Conservation (phyloP, 2,113 vertebrate genomes). For the Festucalex cinctus region DNA sequence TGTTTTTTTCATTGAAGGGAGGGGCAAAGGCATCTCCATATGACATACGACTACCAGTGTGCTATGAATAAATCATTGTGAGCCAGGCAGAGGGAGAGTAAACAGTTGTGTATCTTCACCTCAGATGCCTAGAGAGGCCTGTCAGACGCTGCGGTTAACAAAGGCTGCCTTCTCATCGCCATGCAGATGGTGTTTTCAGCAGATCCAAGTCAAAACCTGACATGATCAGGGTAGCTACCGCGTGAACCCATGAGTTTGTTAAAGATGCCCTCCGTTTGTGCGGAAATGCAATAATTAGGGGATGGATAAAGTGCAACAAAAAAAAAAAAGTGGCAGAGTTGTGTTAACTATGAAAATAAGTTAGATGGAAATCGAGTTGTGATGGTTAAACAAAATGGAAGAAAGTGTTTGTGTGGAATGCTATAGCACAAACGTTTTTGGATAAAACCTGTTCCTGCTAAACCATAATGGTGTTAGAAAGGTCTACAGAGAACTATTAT, state of each 20-base stretch:
- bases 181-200: slow-evolving; percentile 49
- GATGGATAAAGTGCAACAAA: too few relatives aligned
- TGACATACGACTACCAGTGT: slow-evolving; percentile 65
- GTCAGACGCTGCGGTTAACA: slow-evolving; percentile 67
- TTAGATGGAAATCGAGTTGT: too few relatives aligned
- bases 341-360: background rate
- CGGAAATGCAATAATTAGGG: background rate
- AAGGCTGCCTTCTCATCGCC: slow-evolving; percentile 56
- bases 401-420: too few relatives aligned
- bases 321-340: background rate
- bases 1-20: slow-evolving; percentile 54
- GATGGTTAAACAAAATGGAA: too few relatives aligned
- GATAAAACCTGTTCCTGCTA: too few relatives aligned
- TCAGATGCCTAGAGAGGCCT: slow-evolving; percentile 61
- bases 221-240: slow-evolving; percentile 36
- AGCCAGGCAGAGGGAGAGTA: slow-evolving; percentile 54
- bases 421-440: too few relatives aligned
- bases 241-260: slow-evolving; percentile 32
- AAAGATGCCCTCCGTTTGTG: background rate
- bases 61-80: slow-evolving; percentile 75
- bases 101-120: slow-evolving; percentile 67
- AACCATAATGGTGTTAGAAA: too few relatives aligned
- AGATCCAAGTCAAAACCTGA: slow-evolving; percentile 58
- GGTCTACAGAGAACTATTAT: too few relatives aligned
- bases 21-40: slow-evolving; percentile 50